Conservation (phyloP, 1,140 invertebrate genomes). For the Magallana angulata region DNA sequence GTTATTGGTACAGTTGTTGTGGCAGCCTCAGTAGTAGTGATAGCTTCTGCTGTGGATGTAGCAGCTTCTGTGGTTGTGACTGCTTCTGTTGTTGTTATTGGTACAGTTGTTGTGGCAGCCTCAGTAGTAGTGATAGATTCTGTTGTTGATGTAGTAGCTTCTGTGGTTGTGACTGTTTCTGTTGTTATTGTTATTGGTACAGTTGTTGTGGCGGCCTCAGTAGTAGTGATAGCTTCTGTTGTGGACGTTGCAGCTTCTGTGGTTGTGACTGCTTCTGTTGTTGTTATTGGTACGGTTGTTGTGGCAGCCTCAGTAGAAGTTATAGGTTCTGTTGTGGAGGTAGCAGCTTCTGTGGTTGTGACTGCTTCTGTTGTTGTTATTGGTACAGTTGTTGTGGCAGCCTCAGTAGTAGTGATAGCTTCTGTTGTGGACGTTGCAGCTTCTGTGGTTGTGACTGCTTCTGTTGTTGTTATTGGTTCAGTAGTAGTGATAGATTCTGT, state of each 20-base stretch:
- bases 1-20: too few relatives aligned
- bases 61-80: neutral
- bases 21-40: neutral
- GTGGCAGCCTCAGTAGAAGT: neutral
- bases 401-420: neutral
- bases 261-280: neutral
- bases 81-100: neutral
- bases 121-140: neutral
- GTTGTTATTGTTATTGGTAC: neutral
- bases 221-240: neutral
- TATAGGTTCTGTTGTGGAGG: neutral
- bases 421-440: too few relatives aligned
- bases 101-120: neutral
- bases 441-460: too few relatives aligned
- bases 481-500: neutral
- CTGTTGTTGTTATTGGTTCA: neutral
- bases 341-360: neutral
- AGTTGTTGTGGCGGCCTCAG: neutral
- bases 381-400: neutral
- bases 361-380: neutral
- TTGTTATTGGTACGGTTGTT: neutral
- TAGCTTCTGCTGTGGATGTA: neutral
- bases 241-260: neutral
- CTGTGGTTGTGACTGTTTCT: neutral
- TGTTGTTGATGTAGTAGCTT: neutral